These are phyloP conservation scores for Xenentodon cancila DNA, from an alignment of 2,797 vertebrate species.

Conservation along the genomic window DNA sequence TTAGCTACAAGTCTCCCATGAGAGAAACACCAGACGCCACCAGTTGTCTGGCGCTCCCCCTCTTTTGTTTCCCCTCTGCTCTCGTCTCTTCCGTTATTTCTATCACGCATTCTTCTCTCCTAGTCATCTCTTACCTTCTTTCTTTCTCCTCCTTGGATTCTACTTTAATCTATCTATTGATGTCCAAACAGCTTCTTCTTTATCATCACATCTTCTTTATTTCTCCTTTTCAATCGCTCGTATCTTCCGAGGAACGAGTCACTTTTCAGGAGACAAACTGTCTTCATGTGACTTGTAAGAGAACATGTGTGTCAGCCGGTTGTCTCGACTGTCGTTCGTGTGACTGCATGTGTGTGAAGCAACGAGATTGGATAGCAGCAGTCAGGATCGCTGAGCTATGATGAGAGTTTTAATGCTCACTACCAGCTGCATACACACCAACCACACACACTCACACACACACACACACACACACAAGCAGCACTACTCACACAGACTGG, in stretches of 20 bases:
- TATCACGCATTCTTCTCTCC: slow-evolving; percentile 17
- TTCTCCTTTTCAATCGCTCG: slow-evolving; percentile 4
- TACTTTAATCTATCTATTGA: neutral
- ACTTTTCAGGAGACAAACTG: neutral
- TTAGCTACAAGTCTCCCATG: slow-evolving; percentile 78
- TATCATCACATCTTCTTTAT: neutral
- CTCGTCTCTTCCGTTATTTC: slow-evolving; percentile 23
- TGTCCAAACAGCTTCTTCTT: neutral
- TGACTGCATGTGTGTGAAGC: slow-evolving; percentile 20
- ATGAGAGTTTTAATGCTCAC: slow-evolving; percentile 61
- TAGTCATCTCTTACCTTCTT: slow-evolving; percentile 5
- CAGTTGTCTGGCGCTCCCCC: slow-evolving; percentile 66
- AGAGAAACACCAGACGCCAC: slow-evolving; percentile 73
- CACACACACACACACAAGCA: slow-evolving; percentile 44
- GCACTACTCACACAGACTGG: slow-evolving; percentile 74
- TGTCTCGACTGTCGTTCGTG: slow-evolving; percentile 11
- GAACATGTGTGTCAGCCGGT: neutral
- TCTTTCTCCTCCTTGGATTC: neutral
- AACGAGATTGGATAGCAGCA: slow-evolving; percentile 48
- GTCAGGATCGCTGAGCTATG: slow-evolving; percentile 58
- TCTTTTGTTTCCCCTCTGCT: slow-evolving; percentile 57
- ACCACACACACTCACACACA: slow-evolving; percentile 36
- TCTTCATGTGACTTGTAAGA: too few relatives aligned
- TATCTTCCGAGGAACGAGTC: slow-evolving; percentile 2
- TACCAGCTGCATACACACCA: slow-evolving; percentile 56